Base-by-base conservation (phyloP, 2,888 invertebrate genomes). In the Drosophila lutescens region DNA sequence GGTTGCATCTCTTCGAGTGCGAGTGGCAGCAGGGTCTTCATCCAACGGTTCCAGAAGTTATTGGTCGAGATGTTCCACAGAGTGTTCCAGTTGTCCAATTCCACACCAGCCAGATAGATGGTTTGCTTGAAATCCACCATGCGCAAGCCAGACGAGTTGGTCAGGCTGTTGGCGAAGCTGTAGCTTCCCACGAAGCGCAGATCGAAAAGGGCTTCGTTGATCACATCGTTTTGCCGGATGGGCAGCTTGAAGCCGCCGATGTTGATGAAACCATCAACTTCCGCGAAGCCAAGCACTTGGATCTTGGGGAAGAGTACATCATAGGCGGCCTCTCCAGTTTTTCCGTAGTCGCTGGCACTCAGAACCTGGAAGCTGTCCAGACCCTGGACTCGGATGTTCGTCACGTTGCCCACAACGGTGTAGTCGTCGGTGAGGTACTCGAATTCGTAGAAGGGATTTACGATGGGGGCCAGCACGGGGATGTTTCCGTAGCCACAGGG, bases 401-500 rank as follows among this genome's bases (percentile, higher is more conserved):
- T 79, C n/a, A 83, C 63, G n/a, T 79, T 78, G 41, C 90, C 91
- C 1, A 36, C 43, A 5, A 86, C 7, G 2, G 68, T 58, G 34
- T 69, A 75, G 13, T 77, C 56, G 5, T 74, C 74, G n/a, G 50
- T 68, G 13, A 20, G 36, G 9, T 32, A 30, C 41, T 68, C 38
- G 32, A 76, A 66, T 9, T 43, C 10, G 20, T 56, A 56, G 43
- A 71, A 77, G 1, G 77, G 70, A 2, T n/a, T 23, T 10, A 38
- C 74, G 20, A 76, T 38, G 0, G 90, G 90, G 1, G 83, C 87
- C 68, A 90, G 36, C 4, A 61, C 65, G 0, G 90, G 90, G 13
- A 91, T 73, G 9, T 79, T 43, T 0, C 79, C 36, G 60, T 76
- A 88, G 38, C 91, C 90, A 51, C 90, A 91, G 12, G 89, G 89